Evolutionary conservation across 2,113 vertebrate genomes (phyloP).

Genomic region (Erythrolamprus reginae): DNA sequence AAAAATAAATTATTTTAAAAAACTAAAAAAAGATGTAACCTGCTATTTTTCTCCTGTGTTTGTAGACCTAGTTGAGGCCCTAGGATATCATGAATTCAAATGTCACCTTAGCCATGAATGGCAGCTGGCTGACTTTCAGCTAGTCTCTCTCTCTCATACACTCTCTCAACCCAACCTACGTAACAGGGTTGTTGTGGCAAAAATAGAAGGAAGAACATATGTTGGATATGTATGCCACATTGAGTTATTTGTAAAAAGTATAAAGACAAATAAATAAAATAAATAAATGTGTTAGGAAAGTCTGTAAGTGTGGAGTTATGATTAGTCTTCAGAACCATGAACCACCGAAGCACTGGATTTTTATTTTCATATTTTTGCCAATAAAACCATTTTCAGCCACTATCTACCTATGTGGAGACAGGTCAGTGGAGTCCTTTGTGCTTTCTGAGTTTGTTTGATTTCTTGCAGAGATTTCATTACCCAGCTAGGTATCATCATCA

Average conservation of each 20-base stretch:
- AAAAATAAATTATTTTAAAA: no score
- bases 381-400: background rate
- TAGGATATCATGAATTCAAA: no score
- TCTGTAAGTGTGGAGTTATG: background rate
- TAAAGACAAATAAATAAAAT: no score
- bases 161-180: no score
- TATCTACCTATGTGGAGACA: background rate
- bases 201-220: background rate
- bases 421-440: background rate
- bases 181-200: background rate
- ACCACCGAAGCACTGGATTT: background rate
- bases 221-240: background rate
- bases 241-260: background rate
- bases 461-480: background rate
- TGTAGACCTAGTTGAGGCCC: no score
- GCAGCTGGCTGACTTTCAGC: no score
- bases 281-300: background rate
- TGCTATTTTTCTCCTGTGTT: no score
- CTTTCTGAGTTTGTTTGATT: background rate
- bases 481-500: background rate
- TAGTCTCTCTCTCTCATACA: background rate
- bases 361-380: background rate
- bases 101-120: background rate
- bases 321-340: background rate
- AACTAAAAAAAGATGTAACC: no score